Evolutionary conservation across 1,140 invertebrate species (phyloP).

Genomic region (Aphelinus atriplicis): DNA sequence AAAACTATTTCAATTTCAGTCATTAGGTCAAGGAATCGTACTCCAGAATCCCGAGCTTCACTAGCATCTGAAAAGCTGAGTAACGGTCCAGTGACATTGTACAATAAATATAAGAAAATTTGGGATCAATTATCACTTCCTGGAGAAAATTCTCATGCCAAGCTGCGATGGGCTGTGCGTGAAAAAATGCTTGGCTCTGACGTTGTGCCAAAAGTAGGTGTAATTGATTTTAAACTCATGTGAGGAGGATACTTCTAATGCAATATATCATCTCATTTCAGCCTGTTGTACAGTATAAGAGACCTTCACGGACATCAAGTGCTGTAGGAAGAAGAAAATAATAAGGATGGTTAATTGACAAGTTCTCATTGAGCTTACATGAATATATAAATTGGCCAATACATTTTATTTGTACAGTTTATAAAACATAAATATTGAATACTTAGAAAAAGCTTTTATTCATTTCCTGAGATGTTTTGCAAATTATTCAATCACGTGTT

Average conservation of each 20-base stretch:
- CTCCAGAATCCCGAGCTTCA: slow-evolving; percentile 49
- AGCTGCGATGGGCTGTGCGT: slow-evolving; percentile 72
- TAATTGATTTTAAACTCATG: too few species aligned
- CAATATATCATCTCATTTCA: too few species aligned
- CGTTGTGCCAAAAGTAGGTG: slow-evolving; percentile 56
- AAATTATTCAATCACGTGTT: background rate
- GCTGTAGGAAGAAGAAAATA: too few species aligned
- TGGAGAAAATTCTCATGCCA: slow-evolving; percentile 71
- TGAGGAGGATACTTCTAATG: too few species aligned
- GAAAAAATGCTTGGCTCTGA: slow-evolving; percentile 68
- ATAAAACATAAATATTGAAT: background rate
- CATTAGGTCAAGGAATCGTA: slow-evolving; percentile 63
- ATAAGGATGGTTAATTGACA: too few species aligned
- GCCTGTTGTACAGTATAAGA: too few species aligned
- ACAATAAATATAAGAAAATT: slow-evolving; percentile 77
- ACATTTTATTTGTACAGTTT: background rate
- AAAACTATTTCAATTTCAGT: slow-evolving; percentile 55
- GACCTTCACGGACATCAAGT: too few species aligned
- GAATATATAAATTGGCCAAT: too few species aligned
- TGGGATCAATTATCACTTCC: slow-evolving; percentile 80
- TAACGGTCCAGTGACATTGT: slow-evolving; percentile 76
- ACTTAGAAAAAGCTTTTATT: too few species aligned
- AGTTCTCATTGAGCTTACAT: too few species aligned
- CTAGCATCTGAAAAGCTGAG: slow-evolving; percentile 59
- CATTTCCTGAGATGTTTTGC: background rate